Evolutionary conservation across 2,888 invertebrate species (phyloP), one percentile per base, ranked within the genome.

Genomic region (Tenthredo scrophulariae): DNA sequence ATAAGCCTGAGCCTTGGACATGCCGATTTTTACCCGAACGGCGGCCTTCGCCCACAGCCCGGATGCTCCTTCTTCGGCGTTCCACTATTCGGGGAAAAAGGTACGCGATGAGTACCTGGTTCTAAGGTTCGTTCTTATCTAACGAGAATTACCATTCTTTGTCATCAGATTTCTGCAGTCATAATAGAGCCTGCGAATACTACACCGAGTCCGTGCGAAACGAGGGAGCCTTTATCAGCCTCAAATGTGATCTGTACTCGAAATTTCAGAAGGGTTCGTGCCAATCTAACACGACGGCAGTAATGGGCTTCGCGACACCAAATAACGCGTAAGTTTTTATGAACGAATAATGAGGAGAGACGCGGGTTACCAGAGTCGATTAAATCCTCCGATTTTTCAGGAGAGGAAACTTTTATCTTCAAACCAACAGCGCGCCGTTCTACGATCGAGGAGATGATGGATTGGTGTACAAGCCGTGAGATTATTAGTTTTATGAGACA

Each of bases 11-110:
- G 75, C 2, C 88, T 91, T 0, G 95, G 93, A 0, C 93, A 92
- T 46, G 94, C 90, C 0, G 94, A 95, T 91, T 95, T 94, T 90
- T 94, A 93, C 92, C 94, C 94, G 0, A 95, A 95, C 58, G 93
- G 91, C 0, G 95, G 95, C 0, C 87, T 85, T 0, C 93, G 94
- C 4, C 90, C 93, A 79, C 95, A 95, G 86, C 94, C 95, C 0
- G 95, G 95, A 0, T 95, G 95, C 85, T 86, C 26, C 29, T 9
- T 15, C 40, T 43, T 26, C 13, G 43, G 22, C 22, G 0, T n/a
- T 33, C 33, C 33, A 0, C 18, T 72, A n/a, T 40, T 94, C 88
- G 62, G 62, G 3, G 18, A 13, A 26, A 13, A 13, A 26, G 62
- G 62, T 62, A 26, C 10, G 15, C 15, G 1, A 9, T 9, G 9